Base-by-base conservation (phyloP, 2,113 vertebrate species). In the Dissostichus mawsoni region DNA sequence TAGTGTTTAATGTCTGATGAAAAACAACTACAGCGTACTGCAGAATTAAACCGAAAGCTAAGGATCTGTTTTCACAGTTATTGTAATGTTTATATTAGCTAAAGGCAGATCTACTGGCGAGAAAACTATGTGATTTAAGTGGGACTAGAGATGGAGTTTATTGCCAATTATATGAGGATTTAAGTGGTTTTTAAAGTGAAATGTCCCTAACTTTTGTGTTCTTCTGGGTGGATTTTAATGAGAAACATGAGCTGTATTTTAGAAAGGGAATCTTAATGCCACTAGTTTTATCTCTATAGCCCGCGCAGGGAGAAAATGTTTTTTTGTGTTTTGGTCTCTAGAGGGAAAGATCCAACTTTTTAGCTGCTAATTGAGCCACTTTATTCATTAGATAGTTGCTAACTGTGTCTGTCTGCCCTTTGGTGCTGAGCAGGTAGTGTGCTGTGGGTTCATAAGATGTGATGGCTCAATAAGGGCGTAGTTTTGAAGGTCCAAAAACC, bases 111-210 rank as follows among this genome's bases (percentile, higher is more conserved):
- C 25, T 36, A 36, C 16, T 45, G 9, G 44, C 17, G 55, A 68
- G 18, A 36, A 41, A 12, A 57, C 10, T 47, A 47, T 17, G 20
- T 13, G 56, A 62, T 36, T 52, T 52, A 63, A 8, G 47, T 61
- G 47, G 11, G 45, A 36, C 12, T 23, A 11, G 8, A 58, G 56
- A n/a, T 2, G 2, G 61, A 69, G 36, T 45, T 41, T 57, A 79
- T 57, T 36, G 41, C 68, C 36, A 41, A 50, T 23, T 18, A 71
- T 20, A 16, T 23, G 17, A 41, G 36, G 44, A 71, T 76, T 76
- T 76, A 50, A 58, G 8, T 44, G 44, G 53, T 67, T 18, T 50
- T 64, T 56, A 17, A 5, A 47, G 16, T 57, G 11, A 65, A 50
- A 72, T 51, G 69, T 8, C 36, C n/a, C 18, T 56, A 33, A 25